phyloP scores from a whole-genome alignment of 2,888 invertebrate species.

The Drosophila greeni region DNA sequence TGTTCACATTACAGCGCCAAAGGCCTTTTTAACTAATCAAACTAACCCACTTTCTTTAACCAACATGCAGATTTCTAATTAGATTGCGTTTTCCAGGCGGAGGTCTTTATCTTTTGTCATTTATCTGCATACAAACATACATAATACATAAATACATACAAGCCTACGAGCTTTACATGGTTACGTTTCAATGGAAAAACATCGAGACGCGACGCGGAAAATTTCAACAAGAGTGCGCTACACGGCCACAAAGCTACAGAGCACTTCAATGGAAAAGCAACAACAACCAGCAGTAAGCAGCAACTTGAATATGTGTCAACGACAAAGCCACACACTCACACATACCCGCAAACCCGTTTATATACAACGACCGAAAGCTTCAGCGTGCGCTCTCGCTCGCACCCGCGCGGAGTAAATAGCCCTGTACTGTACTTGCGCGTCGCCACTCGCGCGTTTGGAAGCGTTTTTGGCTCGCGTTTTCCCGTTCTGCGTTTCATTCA shows the following conservation, averaged over 20 bases:
- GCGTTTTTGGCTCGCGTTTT: conserved; percentile 68
- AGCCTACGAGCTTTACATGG: conserved; percentile 43
- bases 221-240: conserved; percentile 57
- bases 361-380: conserved; percentile 60
- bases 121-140: conserved; percentile 51
- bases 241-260: conserved; percentile 48
- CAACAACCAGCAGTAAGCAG: conserved; percentile 38
- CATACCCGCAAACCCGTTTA: conserved; percentile 37
- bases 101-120: conserved; percentile 60
- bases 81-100: conserved; percentile 52
- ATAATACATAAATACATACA: conserved; percentile 25
- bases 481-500: conserved; percentile 77
- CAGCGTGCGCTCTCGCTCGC: conserved; percentile 33
- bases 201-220: conserved; percentile 48
- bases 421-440: conserved; percentile 62
- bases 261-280: conserved; percentile 40
- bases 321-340: conserved; percentile 58
- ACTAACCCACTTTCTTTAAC: conserved; percentile 36
- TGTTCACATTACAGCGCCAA: conserved; percentile 20
- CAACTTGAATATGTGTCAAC: conserved; percentile 74
- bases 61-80: conserved; percentile 58
- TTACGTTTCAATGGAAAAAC: conserved; percentile 61
- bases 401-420: conserved; percentile 19
- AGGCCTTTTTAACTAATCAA: conserved; percentile 37
- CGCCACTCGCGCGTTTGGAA: conserved; percentile 41